Evolutionary conservation across 1,140 invertebrate species (phyloP).

Genomic region (Saccostrea echinata): DNA sequence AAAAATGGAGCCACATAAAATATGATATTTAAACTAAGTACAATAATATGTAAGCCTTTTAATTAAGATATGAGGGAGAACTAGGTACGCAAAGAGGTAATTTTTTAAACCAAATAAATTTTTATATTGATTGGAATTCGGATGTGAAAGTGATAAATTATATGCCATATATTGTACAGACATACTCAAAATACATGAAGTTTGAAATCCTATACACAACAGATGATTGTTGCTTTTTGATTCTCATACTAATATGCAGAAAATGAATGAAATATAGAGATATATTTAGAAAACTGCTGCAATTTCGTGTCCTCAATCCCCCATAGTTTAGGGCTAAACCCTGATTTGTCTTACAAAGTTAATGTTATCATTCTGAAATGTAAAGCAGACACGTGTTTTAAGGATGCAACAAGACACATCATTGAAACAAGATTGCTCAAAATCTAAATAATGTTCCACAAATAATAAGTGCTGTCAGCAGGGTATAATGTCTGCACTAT

Average conservation of each 20-base stretch:
- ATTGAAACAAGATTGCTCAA: conserved; percentile 2
- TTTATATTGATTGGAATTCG: no score
- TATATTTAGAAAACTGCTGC: not conserved
- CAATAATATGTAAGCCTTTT: no score
- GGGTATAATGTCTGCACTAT: not conserved
- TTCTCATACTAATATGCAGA: no score
- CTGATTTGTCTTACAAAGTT: conserved; percentile 11
- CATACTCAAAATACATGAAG: not conserved
- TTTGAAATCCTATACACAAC: not conserved
- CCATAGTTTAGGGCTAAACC: conserved; percentile 11
- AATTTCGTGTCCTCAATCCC: not conserved
- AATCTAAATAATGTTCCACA: conserved; percentile 23
- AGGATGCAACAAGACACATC: conserved; percentile 7
- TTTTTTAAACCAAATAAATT: no score
- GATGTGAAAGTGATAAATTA: no score
- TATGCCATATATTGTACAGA: no score
- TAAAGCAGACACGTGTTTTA: conserved; percentile 17
- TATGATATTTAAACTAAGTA: no score
- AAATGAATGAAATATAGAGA: not conserved
- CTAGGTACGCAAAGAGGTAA: not conserved
- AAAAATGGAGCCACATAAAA: no score
- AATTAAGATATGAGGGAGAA: not conserved
- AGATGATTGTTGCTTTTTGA: not conserved
- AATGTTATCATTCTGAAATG: conserved; percentile 8
- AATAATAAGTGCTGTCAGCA: not conserved